Conservation (phyloP, 2,113 vertebrate species). For the Leptobrachium ailaonicum region DNA sequence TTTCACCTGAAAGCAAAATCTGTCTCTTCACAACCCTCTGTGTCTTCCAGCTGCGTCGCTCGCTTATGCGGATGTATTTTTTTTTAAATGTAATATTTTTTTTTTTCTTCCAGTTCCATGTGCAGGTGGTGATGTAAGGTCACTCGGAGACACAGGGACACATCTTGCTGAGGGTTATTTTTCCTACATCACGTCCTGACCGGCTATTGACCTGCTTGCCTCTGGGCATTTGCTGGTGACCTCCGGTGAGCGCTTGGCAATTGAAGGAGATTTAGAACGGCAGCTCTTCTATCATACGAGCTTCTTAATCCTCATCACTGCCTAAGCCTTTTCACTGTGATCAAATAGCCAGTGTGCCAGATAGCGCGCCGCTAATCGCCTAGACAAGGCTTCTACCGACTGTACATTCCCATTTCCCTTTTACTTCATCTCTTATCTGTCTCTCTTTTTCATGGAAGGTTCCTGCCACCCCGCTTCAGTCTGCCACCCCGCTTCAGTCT, state of each 20-base stretch:
- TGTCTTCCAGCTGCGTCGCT: no score
- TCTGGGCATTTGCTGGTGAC: slow-evolving; percentile 26
- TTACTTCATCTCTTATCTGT: neutral
- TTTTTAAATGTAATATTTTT: no score
- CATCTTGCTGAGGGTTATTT: neutral
- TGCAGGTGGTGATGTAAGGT: no score
- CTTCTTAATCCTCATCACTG: slow-evolving; percentile 36
- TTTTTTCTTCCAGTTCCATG: no score
- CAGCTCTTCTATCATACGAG: slow-evolving; percentile 26
- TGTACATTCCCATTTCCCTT: slow-evolving; percentile 9
- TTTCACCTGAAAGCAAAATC: no score
- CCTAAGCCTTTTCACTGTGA: slow-evolving; percentile 8
- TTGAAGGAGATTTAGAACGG: slow-evolving; percentile 30
- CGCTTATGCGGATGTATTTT: no score
- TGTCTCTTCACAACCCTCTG: no score
- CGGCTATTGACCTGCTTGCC: slow-evolving; percentile 9
- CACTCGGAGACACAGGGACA: no score
- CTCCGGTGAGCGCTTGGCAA: slow-evolving; percentile 7
- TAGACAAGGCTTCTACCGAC: neutral
- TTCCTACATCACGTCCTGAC: slow-evolving; percentile 5
- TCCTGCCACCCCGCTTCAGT: neutral
- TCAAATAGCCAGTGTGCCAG: neutral
- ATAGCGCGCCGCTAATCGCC: neutral
- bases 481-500: neutral
- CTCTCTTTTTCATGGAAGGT: no score